These are phyloP conservation scores for Parambassis ranga DNA, from an alignment of 2,797 vertebrate species.

Conservation along the genomic window DNA sequence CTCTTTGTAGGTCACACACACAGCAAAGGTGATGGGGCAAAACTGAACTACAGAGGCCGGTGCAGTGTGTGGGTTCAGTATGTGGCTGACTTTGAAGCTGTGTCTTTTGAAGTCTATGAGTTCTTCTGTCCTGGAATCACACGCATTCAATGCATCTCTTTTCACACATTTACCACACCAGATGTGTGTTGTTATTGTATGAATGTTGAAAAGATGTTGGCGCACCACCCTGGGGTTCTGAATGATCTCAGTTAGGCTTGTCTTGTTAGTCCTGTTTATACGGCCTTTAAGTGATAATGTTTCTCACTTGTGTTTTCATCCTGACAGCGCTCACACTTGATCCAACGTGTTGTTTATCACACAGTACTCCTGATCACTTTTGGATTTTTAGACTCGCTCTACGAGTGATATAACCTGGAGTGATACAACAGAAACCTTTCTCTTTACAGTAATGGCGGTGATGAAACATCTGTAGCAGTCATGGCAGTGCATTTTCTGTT, in stretches of 20 bases:
- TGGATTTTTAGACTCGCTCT: not conserved
- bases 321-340: conserved; percentile 48
- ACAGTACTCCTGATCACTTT: conserved; percentile 35
- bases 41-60: conserved; percentile 49
- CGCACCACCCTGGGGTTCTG: no score
- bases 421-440: not conserved
- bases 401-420: not conserved
- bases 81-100: conserved; percentile 73
- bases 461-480: conserved; percentile 30
- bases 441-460: not conserved
- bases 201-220: no score
- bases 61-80: conserved; percentile 70
- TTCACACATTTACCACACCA: not conserved
- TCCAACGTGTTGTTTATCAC: conserved; percentile 63
- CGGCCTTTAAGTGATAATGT: conserved; percentile 27
- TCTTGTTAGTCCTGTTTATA: conserved; percentile 1
- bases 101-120: conserved; percentile 70
- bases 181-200: no score
- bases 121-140: conserved; percentile 58
- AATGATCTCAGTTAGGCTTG: no score
- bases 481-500: conserved; percentile 31
- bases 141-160: conserved; percentile 14
- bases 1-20: conserved; percentile 38
- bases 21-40: conserved; percentile 58
- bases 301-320: conserved; percentile 53